A percentile compares a stretch with the other conserved stretches of the same genome.
Conservation (phyloP, 2,113 vertebrate species). For the Chunga burmeisteri region DNA sequence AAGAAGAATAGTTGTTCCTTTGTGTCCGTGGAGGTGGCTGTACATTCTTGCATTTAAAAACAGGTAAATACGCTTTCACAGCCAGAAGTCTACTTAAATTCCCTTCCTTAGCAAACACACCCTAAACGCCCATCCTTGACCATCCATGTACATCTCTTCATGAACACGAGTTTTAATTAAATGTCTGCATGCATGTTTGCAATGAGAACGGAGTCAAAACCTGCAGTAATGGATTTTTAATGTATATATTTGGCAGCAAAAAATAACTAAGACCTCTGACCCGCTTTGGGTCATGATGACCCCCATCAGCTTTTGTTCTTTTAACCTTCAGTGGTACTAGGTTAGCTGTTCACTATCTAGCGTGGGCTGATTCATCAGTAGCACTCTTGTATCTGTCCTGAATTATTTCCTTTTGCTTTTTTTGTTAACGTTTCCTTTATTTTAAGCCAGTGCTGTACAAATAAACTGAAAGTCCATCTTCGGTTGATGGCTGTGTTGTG, state of each 20-base stretch:
- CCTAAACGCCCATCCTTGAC: neutral
- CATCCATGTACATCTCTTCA: neutral
- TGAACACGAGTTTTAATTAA: neutral
- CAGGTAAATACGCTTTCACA: neutral
- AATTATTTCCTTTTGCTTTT: neutral
- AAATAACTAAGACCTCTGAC: neutral
- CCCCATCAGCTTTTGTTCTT: neutral
- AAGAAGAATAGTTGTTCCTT: neutral
- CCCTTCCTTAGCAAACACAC: neutral
- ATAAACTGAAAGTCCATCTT: neutral
- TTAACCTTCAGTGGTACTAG: neutral
- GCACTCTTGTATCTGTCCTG: neutral
- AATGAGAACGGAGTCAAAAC: neutral
- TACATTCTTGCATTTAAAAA: neutral
- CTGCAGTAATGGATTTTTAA: neutral
- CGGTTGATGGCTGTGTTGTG: neutral
- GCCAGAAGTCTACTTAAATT: neutral
- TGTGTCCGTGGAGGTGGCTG: neutral
- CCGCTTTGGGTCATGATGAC: neutral
- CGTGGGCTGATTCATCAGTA: neutral
- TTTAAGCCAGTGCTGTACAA: neutral
- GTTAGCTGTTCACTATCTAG: neutral
- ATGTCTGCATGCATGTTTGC: accelerated
- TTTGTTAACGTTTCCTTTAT: neutral
- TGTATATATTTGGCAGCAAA: neutral